Conservation (phyloP, 2,888 invertebrate species). For the Halictus ligatus region DNA sequence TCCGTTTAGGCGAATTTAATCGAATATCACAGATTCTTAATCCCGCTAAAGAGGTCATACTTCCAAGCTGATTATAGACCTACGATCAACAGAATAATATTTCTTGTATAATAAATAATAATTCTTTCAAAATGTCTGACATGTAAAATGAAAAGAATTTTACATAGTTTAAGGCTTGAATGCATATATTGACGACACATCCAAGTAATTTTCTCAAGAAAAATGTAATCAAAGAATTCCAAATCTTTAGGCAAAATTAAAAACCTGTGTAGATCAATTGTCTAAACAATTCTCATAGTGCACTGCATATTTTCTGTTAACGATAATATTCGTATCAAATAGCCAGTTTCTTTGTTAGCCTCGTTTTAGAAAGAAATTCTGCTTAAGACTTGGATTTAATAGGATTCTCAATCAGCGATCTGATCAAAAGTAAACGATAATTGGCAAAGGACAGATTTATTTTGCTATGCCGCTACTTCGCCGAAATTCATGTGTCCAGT, state of each 20-base stretch:
- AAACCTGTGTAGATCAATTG: slow-evolving; percentile 60
- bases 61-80: not conserved
- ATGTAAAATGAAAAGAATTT: not conserved
- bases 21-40: slow-evolving; percentile 63
- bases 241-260: slow-evolving; percentile 60
- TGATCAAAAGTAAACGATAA: slow-evolving; percentile 35
- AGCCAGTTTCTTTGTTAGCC: slow-evolving; percentile 45
- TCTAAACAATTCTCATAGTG: slow-evolving; percentile 63
- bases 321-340: slow-evolving; percentile 47
- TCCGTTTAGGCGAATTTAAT: slow-evolving; percentile 52
- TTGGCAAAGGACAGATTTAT: slow-evolving; percentile 21
- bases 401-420: slow-evolving; percentile 46
- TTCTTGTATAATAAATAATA: not conserved
- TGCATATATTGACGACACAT: not conserved
- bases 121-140: not conserved
- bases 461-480: slow-evolving; percentile 86
- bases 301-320: slow-evolving; percentile 51
- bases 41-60: slow-evolving; percentile 44
- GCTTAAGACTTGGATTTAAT: slow-evolving; percentile 48
- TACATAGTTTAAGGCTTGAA: not conserved
- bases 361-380: slow-evolving; percentile 56
- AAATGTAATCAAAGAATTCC: not conserved
- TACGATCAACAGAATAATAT: not conserved
- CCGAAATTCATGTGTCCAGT: slow-evolving; percentile 94
- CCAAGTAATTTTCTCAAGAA: not conserved